Base-by-base conservation (phyloP, 1,140 invertebrate genomes). In the Drosophila orosa region DNA sequence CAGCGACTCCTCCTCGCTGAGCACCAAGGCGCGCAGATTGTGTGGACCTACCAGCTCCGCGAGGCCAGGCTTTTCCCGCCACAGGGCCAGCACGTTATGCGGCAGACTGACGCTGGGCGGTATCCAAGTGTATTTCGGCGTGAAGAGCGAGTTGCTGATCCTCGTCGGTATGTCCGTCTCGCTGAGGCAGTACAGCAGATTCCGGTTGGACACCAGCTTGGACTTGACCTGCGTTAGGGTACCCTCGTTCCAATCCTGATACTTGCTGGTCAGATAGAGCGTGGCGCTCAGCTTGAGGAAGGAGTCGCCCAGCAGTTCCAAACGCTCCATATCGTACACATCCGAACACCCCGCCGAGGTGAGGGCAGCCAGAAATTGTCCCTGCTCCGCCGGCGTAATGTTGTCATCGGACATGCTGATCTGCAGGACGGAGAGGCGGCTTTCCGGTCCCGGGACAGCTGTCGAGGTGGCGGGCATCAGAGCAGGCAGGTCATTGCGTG, bases 261-360 rank as follows among this genome's bases (percentile, higher is more conserved):
- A 97, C 50, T 93, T 94, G 67, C 95, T 94, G 81, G 95, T 96
- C 12, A 98, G 90, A 84, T 95, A 96, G 0, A 97, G 86, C 9
- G 95, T 96, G 12, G 94, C 92, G 5, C 95, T 94, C 75, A 96
- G 96, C 92, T 98, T 99, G 1, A 98, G 92, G 86, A 97, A 98
- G 1, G 96, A 95, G 92, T 99, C 97, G 0, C 98, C 98, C 17
- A 98, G 93, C 0, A 96, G 96, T 92, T 98, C 97, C 5, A 96
- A 91, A 5, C 97, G 93, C 91, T 98, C 97, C 69, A 97, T 93
- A 90, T 97, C 95, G 52, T 97, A 95, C 6, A 95, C 95, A 90
- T 99, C 97, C 66, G 95, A 93, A 0, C 95, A 94, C 47, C 94
- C 92, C 12, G 95, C 94, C 12, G 94, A 93, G 9, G 96, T 97